These are phyloP conservation scores for Osmoderma eremita DNA, from an alignment of 2,888 invertebrate species.

Conservation along the genomic window DNA sequence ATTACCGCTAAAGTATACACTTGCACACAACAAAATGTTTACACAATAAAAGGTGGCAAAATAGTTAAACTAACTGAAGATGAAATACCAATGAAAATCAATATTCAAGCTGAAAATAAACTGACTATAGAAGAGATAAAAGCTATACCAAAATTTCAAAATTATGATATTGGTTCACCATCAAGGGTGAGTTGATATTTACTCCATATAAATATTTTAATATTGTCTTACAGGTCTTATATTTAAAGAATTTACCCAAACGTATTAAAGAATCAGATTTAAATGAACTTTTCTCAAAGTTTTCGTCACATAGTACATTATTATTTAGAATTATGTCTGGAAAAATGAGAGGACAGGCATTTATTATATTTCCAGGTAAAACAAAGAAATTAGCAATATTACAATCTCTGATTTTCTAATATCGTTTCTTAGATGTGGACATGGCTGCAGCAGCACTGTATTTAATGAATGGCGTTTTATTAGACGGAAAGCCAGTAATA, in stretches of 20 bases:
- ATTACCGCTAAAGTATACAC: conserved; percentile 50
- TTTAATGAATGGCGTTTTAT: conserved; percentile 66
- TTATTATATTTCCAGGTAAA: conserved; percentile 68
- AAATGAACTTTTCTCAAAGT: conserved; percentile 65
- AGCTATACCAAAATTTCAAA: conserved; percentile 66
- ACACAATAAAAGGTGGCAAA: conserved; percentile 66
- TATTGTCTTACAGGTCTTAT: conserved; percentile 63
- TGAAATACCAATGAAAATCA: conserved; percentile 59
- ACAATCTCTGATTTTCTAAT: neutral
- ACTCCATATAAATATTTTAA: neutral
- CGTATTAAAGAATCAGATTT: conserved; percentile 64
- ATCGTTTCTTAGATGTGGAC: conserved; percentile 62
- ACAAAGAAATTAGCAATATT: neutral
- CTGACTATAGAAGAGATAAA: conserved; percentile 67
- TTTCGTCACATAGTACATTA: conserved; percentile 58
- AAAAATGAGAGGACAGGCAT: conserved; percentile 70
- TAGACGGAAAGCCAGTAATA: conserved; percentile 66
- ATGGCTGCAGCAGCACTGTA: conserved; percentile 65
- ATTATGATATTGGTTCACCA: conserved; percentile 67
- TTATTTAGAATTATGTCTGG: conserved; percentile 65
- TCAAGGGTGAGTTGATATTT: conserved; percentile 62
- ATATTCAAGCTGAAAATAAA: conserved; percentile 64
- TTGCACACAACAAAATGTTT: conserved; percentile 62
- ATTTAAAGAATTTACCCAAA: conserved; percentile 68
- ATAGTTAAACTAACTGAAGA: conserved; percentile 62